A percentile compares a stretch with the other conserved stretches of the same genome.
Conservation (phyloP, 2,888 invertebrate genomes). For the Cheilosia grossa region DNA sequence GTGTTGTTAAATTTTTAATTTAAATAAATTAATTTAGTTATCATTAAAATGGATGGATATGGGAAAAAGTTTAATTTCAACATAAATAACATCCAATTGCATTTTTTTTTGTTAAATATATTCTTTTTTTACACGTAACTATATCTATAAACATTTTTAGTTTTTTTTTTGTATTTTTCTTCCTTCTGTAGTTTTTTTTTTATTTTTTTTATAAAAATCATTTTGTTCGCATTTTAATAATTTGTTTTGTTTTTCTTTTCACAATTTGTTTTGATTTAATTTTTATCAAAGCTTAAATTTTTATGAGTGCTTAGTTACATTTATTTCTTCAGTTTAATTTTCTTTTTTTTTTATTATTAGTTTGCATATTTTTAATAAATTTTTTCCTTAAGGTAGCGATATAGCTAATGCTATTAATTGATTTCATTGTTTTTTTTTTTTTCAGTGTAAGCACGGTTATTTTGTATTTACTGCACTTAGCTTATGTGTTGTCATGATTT, state of each 20-base stretch:
- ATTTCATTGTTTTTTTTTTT: constrained; percentile 64
- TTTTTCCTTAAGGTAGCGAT: constrained; percentile 75
- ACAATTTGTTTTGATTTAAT: constrained; percentile 57
- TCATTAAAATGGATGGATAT: constrained; percentile 60
- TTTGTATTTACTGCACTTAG: constrained; percentile 69
- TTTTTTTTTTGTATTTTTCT: constrained; percentile 75
- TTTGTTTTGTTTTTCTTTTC: constrained; percentile 40
- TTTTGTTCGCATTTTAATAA: constrained; percentile 64
- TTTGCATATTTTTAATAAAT: constrained; percentile 73
- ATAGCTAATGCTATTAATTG: constrained; percentile 76
- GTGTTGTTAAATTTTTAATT: constrained; percentile 43
- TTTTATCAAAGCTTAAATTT: constrained; percentile 71
- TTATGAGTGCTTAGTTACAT: constrained; percentile 70
- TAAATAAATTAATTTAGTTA: constrained; percentile 43
- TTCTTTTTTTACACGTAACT: constrained; percentile 75
- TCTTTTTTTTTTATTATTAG: constrained; percentile 28
- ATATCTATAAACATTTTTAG: constrained; percentile 74
- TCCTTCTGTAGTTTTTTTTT: constrained; percentile 62
- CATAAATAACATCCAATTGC: constrained; percentile 76
- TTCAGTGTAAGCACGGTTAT: constrained; percentile 68
- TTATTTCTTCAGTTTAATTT: constrained; percentile 39
- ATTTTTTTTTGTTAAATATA: constrained; percentile 70
- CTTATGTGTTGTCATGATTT: constrained; percentile 55
- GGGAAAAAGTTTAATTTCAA: constrained; percentile 73
- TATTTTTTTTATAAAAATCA: constrained; percentile 70